These are phyloP conservation scores for Scyliorhinus canicula DNA, from an alignment of 2,797 vertebrate genomes.

Conservation along the genomic window DNA sequence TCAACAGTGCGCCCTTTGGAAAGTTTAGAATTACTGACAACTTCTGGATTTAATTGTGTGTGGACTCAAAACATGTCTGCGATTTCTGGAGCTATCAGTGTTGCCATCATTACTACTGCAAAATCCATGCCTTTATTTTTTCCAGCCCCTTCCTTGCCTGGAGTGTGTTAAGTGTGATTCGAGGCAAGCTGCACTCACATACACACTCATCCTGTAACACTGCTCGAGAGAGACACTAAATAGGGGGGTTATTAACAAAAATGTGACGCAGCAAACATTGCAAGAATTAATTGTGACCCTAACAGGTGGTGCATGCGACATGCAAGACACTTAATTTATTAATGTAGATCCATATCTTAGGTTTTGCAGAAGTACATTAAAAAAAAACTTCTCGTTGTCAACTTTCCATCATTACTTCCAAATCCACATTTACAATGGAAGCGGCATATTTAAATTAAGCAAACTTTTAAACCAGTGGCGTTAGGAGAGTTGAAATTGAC, in stretches of 20 bases:
- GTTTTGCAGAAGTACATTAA: neutral
- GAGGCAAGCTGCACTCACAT: neutral
- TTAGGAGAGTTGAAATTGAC: neutral
- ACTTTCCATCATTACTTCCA: neutral
- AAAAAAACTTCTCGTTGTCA: neutral
- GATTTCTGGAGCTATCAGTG: neutral
- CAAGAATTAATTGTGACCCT: neutral
- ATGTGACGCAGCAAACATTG: neutral
- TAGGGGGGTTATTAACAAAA: neutral
- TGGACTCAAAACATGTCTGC: neutral
- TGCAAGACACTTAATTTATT: neutral
- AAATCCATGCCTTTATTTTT: neutral
- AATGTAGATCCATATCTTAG: neutral
- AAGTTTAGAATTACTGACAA: neutral
- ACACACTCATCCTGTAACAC: neutral
- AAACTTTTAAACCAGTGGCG: neutral
- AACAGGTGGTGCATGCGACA: neutral
- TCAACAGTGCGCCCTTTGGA: too few species aligned
- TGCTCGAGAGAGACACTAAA: too few species aligned
- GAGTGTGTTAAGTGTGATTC: neutral
- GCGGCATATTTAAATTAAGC: neutral
- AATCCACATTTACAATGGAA: neutral
- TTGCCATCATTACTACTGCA: neutral
- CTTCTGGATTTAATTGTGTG: neutral
- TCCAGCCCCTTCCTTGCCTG: neutral